Percentiles rank a stretch among this genome's conserved stretches.
Conservation (phyloP, 2,888 invertebrate genomes). For the Nomada fucata region DNA sequence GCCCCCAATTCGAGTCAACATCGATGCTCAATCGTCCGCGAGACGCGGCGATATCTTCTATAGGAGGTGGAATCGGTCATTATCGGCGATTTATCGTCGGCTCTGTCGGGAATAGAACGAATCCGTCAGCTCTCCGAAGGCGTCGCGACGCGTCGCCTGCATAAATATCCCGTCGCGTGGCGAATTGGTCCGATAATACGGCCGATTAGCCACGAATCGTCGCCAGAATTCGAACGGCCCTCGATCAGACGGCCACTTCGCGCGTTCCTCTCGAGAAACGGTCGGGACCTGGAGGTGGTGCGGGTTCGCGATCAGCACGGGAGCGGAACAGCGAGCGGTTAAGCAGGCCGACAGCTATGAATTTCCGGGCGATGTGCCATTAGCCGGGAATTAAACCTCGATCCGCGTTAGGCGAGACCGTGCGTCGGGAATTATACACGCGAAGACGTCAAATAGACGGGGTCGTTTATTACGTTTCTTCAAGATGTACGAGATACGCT, state of each 20-base stretch:
- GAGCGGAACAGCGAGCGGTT: conserved; percentile 18
- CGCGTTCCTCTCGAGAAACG: conserved; percentile 40
- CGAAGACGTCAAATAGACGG: conserved; percentile 3
- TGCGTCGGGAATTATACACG: conserved; percentile 8
- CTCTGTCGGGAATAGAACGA: neutral
- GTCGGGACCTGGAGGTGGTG: no score
- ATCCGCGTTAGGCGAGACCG: conserved; percentile 26
- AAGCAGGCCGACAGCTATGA: conserved; percentile 51
- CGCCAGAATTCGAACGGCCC: conserved; percentile 36
- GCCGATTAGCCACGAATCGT: conserved; percentile 46
- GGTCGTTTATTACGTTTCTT: neutral
- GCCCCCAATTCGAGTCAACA: neutral
- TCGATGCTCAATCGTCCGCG: conserved; percentile 26
- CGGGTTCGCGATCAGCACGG: neutral
- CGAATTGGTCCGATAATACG: conserved; percentile 41
- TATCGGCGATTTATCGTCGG: no score
- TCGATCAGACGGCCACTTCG: conserved; percentile 53
- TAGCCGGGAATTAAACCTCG: conserved; percentile 72
- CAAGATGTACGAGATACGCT: neutral
- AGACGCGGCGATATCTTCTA: conserved; percentile 8
- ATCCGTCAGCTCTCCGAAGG: neutral
- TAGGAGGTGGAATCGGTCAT: no score
- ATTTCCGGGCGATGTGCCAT: conserved; percentile 65
- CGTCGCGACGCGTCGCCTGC: conserved; percentile 1
- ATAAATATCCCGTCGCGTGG: conserved; percentile 39